These are phyloP conservation scores for Dryobota labecula DNA, from an alignment of 2,888 invertebrate genomes.

Conservation along the genomic window DNA sequence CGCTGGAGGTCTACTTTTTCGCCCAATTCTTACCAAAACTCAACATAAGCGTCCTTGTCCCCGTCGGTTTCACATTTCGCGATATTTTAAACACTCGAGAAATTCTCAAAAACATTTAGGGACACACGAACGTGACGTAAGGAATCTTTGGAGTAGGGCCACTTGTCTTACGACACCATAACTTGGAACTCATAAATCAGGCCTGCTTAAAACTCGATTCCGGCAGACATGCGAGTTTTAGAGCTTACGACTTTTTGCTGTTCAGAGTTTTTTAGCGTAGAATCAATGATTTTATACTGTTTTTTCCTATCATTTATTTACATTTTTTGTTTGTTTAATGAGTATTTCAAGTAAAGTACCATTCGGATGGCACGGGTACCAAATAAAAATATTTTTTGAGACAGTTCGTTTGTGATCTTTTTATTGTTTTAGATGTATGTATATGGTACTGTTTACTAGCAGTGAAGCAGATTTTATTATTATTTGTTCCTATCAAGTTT, in stretches of 20 bases:
- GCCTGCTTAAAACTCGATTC: slow-evolving; percentile 82
- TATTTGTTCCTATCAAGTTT: neutral
- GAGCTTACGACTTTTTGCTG: slow-evolving; percentile 61
- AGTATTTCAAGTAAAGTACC: neutral
- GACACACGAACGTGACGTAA: slow-evolving; percentile 78
- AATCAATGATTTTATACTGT: neutral
- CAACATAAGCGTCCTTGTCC: slow-evolving; percentile 49
- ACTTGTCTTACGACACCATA: slow-evolving; percentile 85
- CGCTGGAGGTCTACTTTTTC: slow-evolving; percentile 43
- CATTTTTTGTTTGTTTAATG: neutral
- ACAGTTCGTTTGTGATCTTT: too few relatives aligned
- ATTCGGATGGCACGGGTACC: neutral
- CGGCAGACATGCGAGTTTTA: slow-evolving; percentile 64
- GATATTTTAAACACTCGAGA: slow-evolving; percentile 73
- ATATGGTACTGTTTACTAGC: neutral
- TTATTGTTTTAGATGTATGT: neutral
- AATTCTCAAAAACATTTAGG: slow-evolving; percentile 70
- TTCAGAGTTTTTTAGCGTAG: neutral
- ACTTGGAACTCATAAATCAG: slow-evolving; percentile 84
- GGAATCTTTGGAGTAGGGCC: slow-evolving; percentile 68
- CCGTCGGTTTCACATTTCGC: slow-evolving; percentile 70
- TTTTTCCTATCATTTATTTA: neutral
- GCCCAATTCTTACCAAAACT: slow-evolving; percentile 29
- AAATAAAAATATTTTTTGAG: neutral
- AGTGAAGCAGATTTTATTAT: neutral